These are phyloP conservation scores for Dryobota labecula DNA, from an alignment of 2,888 invertebrate genomes.

Conservation along the genomic window DNA sequence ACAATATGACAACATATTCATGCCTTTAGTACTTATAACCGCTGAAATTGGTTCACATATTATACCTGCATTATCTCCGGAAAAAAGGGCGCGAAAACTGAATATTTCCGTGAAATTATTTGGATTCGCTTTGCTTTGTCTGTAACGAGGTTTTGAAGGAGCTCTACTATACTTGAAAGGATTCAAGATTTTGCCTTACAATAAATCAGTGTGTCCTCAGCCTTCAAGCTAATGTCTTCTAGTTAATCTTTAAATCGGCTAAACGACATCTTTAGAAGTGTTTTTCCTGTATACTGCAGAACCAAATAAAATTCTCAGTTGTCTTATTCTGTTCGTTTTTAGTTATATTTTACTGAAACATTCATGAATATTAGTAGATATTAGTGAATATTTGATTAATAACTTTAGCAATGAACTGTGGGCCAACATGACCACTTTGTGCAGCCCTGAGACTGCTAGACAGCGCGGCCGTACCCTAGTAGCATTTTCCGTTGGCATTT, in stretches of 20 bases:
- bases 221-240: conserved; percentile 14
- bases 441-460: too few species aligned
- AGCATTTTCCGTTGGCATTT: too few species aligned
- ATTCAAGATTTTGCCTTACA: conserved; percentile 13
- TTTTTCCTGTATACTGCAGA: conserved; percentile 2
- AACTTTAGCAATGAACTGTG: too few species aligned
- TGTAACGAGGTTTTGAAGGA: conserved; percentile 6
- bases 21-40: background rate
- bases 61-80: background rate
- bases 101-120: conserved; percentile 23
- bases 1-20: too few species aligned
- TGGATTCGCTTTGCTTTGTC: conserved; percentile 1
- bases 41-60: background rate
- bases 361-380: too few species aligned
- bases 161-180: background rate
- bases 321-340: background rate
- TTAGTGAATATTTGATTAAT: too few species aligned
- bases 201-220: conserved; percentile 22
- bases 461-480: too few species aligned
- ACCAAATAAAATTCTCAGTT: background rate
- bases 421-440: too few species aligned
- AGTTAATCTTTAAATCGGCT: background rate
- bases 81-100: background rate
- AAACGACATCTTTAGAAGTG: background rate
- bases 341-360: background rate